Conservation (phyloP, 2,888 invertebrate genomes). For the Eupithecia abbreviata region DNA sequence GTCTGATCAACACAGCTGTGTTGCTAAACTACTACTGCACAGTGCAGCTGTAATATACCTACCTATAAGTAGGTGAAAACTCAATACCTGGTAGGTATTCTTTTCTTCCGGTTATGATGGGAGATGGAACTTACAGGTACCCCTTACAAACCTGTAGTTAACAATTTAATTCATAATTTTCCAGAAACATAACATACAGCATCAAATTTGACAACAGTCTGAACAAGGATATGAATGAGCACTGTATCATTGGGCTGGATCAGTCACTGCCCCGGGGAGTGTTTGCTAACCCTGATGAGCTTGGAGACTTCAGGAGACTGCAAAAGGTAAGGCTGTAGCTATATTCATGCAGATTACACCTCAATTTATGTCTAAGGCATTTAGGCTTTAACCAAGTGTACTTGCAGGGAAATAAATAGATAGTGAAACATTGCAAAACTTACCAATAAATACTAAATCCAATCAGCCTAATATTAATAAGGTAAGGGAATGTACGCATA, state of each 20-base stretch:
- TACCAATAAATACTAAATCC: background rate
- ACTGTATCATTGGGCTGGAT: slow-evolving; percentile 65
- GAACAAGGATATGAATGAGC: slow-evolving; percentile 50
- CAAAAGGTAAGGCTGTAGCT: slow-evolving; percentile 51
- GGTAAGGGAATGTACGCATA: too few species aligned
- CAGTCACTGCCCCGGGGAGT: slow-evolving; percentile 68
- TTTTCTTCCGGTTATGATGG: background rate
- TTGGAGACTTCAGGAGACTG: slow-evolving; percentile 58
- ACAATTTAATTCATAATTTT: slow-evolving; percentile 36
- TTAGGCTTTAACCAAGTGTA: background rate
- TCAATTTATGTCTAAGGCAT: background rate
- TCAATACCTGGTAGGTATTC: background rate
- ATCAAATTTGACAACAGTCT: slow-evolving; percentile 56
- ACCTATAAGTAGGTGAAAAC: too few species aligned
- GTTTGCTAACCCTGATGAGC: slow-evolving; percentile 69
- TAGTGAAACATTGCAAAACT: background rate
- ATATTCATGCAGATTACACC: background rate
- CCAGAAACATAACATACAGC: slow-evolving; percentile 68
- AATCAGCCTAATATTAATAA: background rate
- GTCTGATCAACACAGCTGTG: too few species aligned
- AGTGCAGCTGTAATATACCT: too few species aligned
- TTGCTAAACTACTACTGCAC: too few species aligned
- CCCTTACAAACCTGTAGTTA: background rate
- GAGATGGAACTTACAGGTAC: background rate
- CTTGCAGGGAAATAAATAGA: background rate